A percentile compares a stretch with the other conserved stretches of the same genome.
These are phyloP conservation scores for Hyla sarda DNA, from an alignment of 2,113 vertebrate species.

Conservation along the genomic window DNA sequence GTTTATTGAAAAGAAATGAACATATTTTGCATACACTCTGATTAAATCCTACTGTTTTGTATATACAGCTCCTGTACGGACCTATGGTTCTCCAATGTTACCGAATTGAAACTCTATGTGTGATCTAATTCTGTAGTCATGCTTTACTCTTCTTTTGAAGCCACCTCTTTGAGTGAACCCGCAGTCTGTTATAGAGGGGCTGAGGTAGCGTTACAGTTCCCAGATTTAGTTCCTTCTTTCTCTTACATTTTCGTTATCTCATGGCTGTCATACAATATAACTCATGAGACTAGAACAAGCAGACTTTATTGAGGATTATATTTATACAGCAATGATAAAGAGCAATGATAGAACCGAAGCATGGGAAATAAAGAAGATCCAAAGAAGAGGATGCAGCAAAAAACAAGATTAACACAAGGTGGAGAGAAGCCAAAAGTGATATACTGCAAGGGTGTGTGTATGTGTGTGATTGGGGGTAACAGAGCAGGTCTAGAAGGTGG, in stretches of 20 bases:
- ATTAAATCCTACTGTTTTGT: background rate
- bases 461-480: too few species aligned
- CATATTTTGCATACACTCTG: background rate
- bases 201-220: too few species aligned
- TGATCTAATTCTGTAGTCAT: background rate
- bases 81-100: background rate
- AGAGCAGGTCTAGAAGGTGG: background rate
- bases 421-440: background rate
- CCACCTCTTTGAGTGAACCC: background rate
- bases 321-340: conserved; percentile 27
- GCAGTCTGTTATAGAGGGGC: background rate
- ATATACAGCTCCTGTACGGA: background rate
- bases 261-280: conserved; percentile 35
- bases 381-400: conserved; percentile 12
- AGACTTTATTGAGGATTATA: background rate
- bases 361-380: background rate
- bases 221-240: background rate
- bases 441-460: too few species aligned
- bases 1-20: background rate
- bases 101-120: background rate
- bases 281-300: conserved; percentile 8
- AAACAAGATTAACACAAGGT: conserved; percentile 18
- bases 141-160: background rate
- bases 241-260: conserved; percentile 23
- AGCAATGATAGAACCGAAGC: background rate